Evolutionary conservation across 2,888 invertebrate species (phyloP).

Genomic region (Melipona beecheii): DNA sequence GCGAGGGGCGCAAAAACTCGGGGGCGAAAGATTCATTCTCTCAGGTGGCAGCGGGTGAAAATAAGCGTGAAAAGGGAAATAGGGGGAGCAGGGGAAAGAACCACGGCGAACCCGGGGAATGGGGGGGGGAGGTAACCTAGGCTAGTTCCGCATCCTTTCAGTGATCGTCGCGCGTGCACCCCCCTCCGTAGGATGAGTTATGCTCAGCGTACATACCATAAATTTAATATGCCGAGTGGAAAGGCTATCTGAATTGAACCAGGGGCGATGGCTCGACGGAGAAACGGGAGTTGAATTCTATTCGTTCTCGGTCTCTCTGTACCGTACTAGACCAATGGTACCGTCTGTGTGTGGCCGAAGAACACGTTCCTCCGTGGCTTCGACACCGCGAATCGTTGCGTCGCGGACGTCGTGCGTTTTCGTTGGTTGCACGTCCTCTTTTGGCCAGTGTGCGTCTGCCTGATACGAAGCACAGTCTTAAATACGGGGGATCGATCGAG

Average conservation of each 20-base stretch:
- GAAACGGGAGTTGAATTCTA: constrained; percentile 72
- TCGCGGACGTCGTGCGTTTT: constrained; percentile 15
- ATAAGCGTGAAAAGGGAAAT: constrained; percentile 48
- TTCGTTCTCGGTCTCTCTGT: constrained; percentile 66
- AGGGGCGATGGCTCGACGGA: constrained; percentile 62
- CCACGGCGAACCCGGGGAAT: background rate
- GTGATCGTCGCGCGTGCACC: constrained; percentile 50
- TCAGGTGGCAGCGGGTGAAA: constrained; percentile 39
- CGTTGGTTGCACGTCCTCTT: constrained; percentile 22
- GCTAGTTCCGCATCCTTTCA: constrained; percentile 52
- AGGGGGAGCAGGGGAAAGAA: constrained; percentile 26
- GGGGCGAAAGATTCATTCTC: constrained; percentile 54
- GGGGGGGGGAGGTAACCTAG: constrained; percentile 22
- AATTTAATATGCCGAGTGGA: constrained; percentile 82
- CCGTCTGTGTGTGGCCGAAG: constrained; percentile 27
- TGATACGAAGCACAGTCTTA: background rate
- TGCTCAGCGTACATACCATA: constrained; percentile 80
- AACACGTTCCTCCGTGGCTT: constrained; percentile 54
- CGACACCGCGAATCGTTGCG: background rate
- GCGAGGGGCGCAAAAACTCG: constrained; percentile 17
- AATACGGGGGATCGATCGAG: background rate
- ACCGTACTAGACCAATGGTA: constrained; percentile 49
- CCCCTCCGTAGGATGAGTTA: constrained; percentile 71
- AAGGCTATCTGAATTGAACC: constrained; percentile 81
- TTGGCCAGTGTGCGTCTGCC: constrained; percentile 23